Evolutionary conservation across 2,888 invertebrate species (phyloP).

Genomic region (Cheilosia impressa): DNA sequence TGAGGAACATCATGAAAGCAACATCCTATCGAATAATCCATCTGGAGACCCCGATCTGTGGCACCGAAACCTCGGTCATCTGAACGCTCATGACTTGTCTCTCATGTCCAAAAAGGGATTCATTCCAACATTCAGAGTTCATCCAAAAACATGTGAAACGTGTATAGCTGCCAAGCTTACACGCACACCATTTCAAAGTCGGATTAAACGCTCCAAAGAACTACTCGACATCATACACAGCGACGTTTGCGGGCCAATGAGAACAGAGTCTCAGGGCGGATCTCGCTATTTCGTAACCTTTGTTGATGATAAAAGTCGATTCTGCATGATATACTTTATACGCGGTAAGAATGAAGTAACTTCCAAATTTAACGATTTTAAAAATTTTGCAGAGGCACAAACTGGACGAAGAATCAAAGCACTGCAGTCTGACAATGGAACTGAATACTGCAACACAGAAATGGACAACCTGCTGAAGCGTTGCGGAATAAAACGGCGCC

Average conservation of each 20-base stretch:
- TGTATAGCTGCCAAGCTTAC: slow-evolving; percentile 25
- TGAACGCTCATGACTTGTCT: slow-evolving; percentile 10
- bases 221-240: slow-evolving; percentile 20
- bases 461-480: slow-evolving; percentile 60
- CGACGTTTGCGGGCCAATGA: slow-evolving; percentile 26
- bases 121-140: slow-evolving; percentile 15
- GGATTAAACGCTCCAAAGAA: slow-evolving; percentile 6
- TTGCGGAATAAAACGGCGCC: slow-evolving; percentile 65
- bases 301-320: slow-evolving; percentile 21
- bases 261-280: slow-evolving; percentile 15
- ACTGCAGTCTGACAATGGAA: slow-evolving; percentile 62
- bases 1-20: slow-evolving; percentile 12
- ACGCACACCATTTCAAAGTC: slow-evolving; percentile 18
- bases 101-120: slow-evolving; percentile 35
- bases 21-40: background rate
- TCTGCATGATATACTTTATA: slow-evolving; percentile 25
- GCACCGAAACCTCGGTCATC: slow-evolving; percentile 26
- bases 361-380: slow-evolving; percentile 36
- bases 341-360: slow-evolving; percentile 21
- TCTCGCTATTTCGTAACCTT: slow-evolving; percentile 28
- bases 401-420: slow-evolving; percentile 32
- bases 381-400: slow-evolving; percentile 21
- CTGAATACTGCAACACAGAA: slow-evolving; percentile 65
- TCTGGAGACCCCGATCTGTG: slow-evolving; percentile 13
- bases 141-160: slow-evolving; percentile 26